A percentile compares a stretch with the other conserved stretches of the same genome.
phyloP scores from a whole-genome alignment of 2,888 invertebrate genomes.

The Ptilodon capucinus region DNA sequence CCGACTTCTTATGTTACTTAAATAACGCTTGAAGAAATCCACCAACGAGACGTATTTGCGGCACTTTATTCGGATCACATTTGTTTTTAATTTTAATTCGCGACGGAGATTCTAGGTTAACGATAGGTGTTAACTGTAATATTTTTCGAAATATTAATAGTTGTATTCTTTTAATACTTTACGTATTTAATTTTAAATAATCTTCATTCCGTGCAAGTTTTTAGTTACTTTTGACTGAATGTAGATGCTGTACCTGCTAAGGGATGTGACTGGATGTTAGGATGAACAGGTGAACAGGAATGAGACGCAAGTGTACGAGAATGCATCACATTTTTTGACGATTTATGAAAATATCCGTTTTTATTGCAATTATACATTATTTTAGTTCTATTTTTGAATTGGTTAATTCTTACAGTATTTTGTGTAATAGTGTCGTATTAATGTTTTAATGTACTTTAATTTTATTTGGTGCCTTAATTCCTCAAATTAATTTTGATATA shows the following conservation, averaged over 20 bases:
- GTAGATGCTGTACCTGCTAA: slow-evolving; percentile 67
- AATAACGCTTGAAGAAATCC: slow-evolving; percentile 73
- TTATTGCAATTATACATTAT: slow-evolving; percentile 38
- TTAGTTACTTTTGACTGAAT: slow-evolving; percentile 66
- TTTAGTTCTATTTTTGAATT: slow-evolving; percentile 44
- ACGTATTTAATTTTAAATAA: slow-evolving; percentile 73
- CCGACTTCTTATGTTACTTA: slow-evolving; percentile 71
- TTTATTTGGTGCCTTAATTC: slow-evolving; percentile 77
- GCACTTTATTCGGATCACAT: slow-evolving; percentile 73
- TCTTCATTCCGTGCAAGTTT: slow-evolving; percentile 79
- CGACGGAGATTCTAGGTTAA: slow-evolving; percentile 66
- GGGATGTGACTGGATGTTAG: slow-evolving; percentile 47
- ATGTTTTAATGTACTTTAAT: slow-evolving; percentile 58
- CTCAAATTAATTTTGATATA: slow-evolving; percentile 51
- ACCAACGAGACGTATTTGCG: slow-evolving; percentile 58
- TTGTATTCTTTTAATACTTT: slow-evolving; percentile 73
- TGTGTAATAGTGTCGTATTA: slow-evolving; percentile 64
- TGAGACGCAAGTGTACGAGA: slow-evolving; percentile 38
- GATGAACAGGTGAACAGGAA: slow-evolving; percentile 20
- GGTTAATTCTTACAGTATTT: slow-evolving; percentile 68
- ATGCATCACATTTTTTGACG: slow-evolving; percentile 56
- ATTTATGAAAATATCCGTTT: slow-evolving; percentile 30
- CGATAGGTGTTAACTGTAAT: slow-evolving; percentile 48
- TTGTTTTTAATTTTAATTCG: slow-evolving; percentile 65
- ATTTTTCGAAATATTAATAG: slow-evolving; percentile 63